A percentile compares a stretch with the other conserved stretches of the same genome.
Conservation (phyloP, 1,140 invertebrate genomes). For the Stegodyphus mimosarum region DNA sequence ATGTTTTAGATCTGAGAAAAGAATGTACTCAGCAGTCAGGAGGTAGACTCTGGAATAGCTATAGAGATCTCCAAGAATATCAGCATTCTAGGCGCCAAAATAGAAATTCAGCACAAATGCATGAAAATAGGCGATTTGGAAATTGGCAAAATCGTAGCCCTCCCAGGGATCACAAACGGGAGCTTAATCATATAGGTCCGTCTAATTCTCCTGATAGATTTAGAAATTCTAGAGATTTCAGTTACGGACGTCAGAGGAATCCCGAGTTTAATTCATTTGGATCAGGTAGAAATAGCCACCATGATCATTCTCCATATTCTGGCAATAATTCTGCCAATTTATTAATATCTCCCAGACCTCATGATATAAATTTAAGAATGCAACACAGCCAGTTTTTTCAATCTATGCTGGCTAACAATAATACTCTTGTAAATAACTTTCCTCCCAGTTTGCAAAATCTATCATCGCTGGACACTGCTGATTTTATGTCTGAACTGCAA, state of each 20-base stretch:
- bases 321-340: background rate
- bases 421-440: no score
- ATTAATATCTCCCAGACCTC: background rate
- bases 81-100: background rate
- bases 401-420: no score
- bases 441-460: background rate
- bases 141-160: background rate
- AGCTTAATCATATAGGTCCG: no score
- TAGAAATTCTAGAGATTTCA: no score
- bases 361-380: background rate
- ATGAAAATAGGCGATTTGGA: background rate
- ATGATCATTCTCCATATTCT: background rate
- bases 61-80: conserved; percentile 36
- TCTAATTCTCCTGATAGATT: no score
- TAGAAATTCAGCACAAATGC: background rate
- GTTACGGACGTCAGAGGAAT: background rate
- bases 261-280: background rate
- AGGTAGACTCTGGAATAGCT: conserved; percentile 44
- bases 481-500: conserved; percentile 20
- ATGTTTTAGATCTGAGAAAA: conserved; percentile 7
- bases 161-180: no score
- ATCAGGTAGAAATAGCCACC: background rate
- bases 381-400: no score
- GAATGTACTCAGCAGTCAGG: background rate
- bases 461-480: background rate